Evolutionary conservation across 2,797 vertebrate genomes (phyloP), one percentile per base, ranked within the genome.

Genomic region (Lepidocolaptes lacrymiger): DNA sequence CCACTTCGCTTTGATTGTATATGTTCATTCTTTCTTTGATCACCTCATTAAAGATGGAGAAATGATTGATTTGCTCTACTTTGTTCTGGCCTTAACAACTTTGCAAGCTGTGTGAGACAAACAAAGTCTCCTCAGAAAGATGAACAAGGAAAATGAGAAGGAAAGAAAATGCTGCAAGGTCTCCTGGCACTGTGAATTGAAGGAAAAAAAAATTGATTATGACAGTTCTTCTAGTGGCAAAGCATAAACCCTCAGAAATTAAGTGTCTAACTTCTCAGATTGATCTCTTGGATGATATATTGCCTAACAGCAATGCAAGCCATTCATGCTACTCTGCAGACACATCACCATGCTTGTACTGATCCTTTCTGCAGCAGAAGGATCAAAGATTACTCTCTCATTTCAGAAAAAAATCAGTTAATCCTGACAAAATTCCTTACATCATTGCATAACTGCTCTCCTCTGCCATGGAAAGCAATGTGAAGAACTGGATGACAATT

Each of bases 11-110:
- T 75, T 49, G 62, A 72, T 39, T 28, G 16, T 24, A 5, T 44
- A 54, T 62, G 28, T 76, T 89, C 66, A 48, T 84, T 91, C 55
- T 64, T 88, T 72, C 77, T 85, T 79, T 91, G 80, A 81, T 94
- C 77, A 76, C 80, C 78, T 93, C 84, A 89, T 95, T 93, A 86
- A 81, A 64, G 46, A 88, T 34, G 37, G 46, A 88, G 72, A 91
- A 77, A 78, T 66, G 20, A 88, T 74, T 95, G 79, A 81, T 91
- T 95, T 75, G 46, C 10, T 80, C 44, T 59, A 39, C 89, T 91
- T 75, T 77, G 43, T 76, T 72, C 76, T 63, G 62, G 30, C 74
- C 68, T 75, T 72, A 94, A 63, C 23, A 86, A 73, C 79, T 84
- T 67, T 3, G 6, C 58, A 81, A 86, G 76, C 32, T 58, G 34